Evolutionary conservation across 2,888 invertebrate species (phyloP).

Genomic region (Drosophila quasianomalipes): DNA sequence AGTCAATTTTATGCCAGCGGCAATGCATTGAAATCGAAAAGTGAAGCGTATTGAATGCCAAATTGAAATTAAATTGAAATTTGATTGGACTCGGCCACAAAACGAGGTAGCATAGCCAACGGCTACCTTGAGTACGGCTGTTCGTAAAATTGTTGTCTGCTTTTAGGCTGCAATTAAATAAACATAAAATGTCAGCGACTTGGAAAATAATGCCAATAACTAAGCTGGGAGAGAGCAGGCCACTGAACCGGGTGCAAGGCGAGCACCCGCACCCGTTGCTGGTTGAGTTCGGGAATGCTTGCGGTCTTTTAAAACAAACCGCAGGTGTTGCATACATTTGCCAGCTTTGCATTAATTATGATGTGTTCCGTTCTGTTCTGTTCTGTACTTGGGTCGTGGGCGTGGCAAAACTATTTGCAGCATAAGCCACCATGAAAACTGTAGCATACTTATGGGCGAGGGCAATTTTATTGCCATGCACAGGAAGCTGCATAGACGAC

Average conservation of each 20-base stretch:
- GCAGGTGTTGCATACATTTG: conserved; percentile 86
- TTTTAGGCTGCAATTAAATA: conserved; percentile 70
- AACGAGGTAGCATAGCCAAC: conserved; percentile 28
- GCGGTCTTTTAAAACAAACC: conserved; percentile 85
- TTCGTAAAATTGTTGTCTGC: conserved; percentile 33
- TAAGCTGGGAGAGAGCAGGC: conserved; percentile 7
- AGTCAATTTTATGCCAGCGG: conserved; percentile 48
- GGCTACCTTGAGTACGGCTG: conserved; percentile 16
- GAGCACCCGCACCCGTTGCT: not conserved
- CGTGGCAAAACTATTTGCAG: conserved; percentile 78
- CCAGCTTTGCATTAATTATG: conserved; percentile 86
- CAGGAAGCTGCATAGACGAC: conserved; percentile 71
- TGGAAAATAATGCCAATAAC: conserved; percentile 68
- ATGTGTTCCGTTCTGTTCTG: conserved; percentile 68
- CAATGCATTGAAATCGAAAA: conserved; percentile 63
- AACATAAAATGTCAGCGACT: conserved; percentile 76
- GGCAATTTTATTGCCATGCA: conserved; percentile 76
- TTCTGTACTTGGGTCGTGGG: conserved; percentile 49
- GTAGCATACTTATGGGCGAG: conserved; percentile 74
- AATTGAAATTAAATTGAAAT: conserved; percentile 73
- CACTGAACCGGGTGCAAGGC: conserved; percentile 15
- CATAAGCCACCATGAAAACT: conserved; percentile 68
- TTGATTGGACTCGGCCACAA: conserved; percentile 49
- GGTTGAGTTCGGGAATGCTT: conserved; percentile 58
- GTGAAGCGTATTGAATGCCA: conserved; percentile 67